A percentile compares a stretch with the other conserved stretches of the same genome.
Conservation (phyloP, 2,113 vertebrate genomes). For the Castor canadensis region DNA sequence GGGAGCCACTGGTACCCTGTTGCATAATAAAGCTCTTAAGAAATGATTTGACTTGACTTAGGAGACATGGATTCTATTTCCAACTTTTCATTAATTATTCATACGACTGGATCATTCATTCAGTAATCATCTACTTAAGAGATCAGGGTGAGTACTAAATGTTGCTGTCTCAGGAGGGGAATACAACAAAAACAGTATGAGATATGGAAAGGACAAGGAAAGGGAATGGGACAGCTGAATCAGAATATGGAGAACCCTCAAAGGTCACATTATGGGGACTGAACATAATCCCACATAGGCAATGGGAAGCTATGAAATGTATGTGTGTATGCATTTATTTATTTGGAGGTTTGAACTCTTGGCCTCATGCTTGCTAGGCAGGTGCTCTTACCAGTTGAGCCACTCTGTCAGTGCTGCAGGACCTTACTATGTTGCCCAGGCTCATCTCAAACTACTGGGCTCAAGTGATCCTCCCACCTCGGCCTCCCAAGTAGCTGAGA, state of each 20-base stretch:
- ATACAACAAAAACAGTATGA: not conserved
- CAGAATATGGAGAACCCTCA: not conserved
- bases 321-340: not conserved
- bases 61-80: not conserved
- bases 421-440: not conserved
- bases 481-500: not conserved
- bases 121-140: not conserved
- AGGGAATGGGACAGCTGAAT: not conserved
- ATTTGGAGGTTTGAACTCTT: not conserved
- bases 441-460: not conserved
- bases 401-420: too few relatives aligned
- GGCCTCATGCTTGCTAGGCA: too few relatives aligned
- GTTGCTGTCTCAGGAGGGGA: not conserved
- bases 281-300: not conserved
- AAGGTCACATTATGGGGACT: not conserved
- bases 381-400: too few relatives aligned
- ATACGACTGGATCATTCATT: not conserved
- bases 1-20: too few relatives aligned
- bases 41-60: not conserved
- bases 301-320: not conserved
- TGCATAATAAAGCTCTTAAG: not conserved
- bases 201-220: not conserved
- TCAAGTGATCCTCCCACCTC: not conserved
- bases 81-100: not conserved
- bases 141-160: not conserved